phyloP scores from a whole-genome alignment of 2,797 vertebrate genomes.

The Psittacula echo region DNA sequence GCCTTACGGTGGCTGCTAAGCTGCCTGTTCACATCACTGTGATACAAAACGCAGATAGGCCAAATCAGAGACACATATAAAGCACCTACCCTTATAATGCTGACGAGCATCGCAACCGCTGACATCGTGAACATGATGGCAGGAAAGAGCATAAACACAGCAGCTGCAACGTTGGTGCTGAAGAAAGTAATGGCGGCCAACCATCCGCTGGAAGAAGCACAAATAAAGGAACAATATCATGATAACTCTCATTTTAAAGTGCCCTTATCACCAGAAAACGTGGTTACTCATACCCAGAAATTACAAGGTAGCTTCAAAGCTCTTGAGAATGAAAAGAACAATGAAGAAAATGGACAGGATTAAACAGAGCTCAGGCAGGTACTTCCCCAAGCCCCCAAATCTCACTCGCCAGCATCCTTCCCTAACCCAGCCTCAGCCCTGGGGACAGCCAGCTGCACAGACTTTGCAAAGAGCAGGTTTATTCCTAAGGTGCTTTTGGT shows the following conservation, averaged over 20 bases:
- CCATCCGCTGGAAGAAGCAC: constrained; percentile 74
- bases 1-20: not conserved
- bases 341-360: not conserved
- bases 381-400: not conserved
- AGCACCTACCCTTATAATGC: constrained; percentile 74
- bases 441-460: not conserved
- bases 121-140: constrained; percentile 88
- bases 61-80: not conserved
- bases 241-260: not conserved
- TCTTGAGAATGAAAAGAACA: not conserved
- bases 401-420: not conserved
- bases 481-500: not conserved
- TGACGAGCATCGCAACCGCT: constrained; percentile 82
- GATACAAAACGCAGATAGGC: not conserved
- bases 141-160: constrained; percentile 91
- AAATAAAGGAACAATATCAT: not conserved
- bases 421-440: not conserved
- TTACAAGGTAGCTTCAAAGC: not conserved
- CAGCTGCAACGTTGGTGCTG: constrained; percentile 55
- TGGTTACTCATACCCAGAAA: not conserved
- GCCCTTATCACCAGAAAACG: not conserved
- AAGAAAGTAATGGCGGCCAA: constrained; percentile 73
- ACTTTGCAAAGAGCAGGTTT: not conserved
- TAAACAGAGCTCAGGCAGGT: not conserved
- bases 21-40: not conserved